phyloP scores from a whole-genome alignment of 2,797 vertebrate genomes.

The Synaphobranchus kaupii region DNA sequence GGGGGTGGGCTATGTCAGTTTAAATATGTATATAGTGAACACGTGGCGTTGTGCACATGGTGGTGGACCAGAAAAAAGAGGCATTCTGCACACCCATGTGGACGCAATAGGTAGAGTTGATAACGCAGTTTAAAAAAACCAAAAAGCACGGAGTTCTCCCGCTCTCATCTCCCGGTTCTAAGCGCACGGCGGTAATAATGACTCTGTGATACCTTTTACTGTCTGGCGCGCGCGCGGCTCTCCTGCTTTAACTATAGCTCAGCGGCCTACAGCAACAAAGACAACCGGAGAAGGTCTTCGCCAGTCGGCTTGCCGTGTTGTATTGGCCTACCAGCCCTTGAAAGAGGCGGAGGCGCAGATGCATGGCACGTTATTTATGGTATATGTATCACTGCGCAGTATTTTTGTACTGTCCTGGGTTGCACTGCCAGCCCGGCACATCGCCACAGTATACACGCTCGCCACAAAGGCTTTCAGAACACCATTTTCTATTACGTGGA shows the following conservation, averaged over 20 bases:
- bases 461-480: conserved; percentile 32
- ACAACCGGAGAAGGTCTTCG: background rate
- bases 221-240: background rate
- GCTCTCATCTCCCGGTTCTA: background rate
- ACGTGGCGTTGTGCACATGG: background rate
- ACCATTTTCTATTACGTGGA: conserved; percentile 47
- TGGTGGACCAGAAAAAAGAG: background rate
- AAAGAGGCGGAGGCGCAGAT: conserved; percentile 23
- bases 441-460: conserved; percentile 16
- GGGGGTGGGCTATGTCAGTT: background rate
- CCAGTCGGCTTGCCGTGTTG: background rate
- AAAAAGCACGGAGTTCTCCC: background rate
- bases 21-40: background rate
- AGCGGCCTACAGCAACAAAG: background rate
- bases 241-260: background rate
- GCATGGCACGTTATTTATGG: conserved; percentile 40
- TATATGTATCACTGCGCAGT: background rate
- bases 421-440: background rate
- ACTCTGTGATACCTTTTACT: background rate
- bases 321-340: background rate
- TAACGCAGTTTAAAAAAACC: too few species aligned
- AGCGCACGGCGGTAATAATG: background rate
- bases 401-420: background rate
- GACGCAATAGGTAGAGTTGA: background rate
- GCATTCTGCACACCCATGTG: background rate